A percentile compares a stretch with the other conserved stretches of the same genome.
phyloP scores from a whole-genome alignment of 2,888 invertebrate genomes.

The Girardia tigrina region DNA sequence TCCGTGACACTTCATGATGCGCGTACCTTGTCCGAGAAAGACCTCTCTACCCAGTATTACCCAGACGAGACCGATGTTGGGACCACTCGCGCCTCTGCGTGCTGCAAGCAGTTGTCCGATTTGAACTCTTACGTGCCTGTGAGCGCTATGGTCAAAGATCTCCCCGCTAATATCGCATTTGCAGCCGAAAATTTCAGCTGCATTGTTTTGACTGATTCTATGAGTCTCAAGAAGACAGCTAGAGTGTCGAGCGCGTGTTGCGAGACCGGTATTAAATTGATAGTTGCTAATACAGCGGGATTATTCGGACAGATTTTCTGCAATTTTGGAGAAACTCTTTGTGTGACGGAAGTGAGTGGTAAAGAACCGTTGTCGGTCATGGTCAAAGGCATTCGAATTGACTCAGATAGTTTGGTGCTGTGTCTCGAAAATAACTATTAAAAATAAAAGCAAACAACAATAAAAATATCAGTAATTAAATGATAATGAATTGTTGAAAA shows the following conservation, averaged over 20 bases:
- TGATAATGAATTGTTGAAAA: no score
- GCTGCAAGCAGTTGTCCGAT: constrained; percentile 67
- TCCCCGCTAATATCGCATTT: constrained; percentile 56
- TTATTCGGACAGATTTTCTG: constrained; percentile 88
- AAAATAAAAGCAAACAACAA: no score
- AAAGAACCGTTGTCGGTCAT: constrained; percentile 52
- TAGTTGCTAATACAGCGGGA: constrained; percentile 76
- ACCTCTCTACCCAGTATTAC: constrained; percentile 79
- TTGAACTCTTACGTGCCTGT: constrained; percentile 81
- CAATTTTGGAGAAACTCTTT: constrained; percentile 81
- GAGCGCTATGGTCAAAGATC: no score
- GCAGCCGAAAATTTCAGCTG: constrained; percentile 10
- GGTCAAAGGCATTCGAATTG: constrained; percentile 34
- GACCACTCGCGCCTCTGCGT: constrained; percentile 70
- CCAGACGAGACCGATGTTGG: constrained; percentile 68
- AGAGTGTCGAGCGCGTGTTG: constrained; percentile 70
- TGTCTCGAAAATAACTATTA: no score
- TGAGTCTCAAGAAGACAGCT: constrained; percentile 60
- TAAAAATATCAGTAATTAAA: no score
- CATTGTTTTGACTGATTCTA: constrained; percentile 35
- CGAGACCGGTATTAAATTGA: constrained; percentile 65
- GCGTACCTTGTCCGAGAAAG: constrained; percentile 59
- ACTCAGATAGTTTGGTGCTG: no score
- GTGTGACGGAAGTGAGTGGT: constrained; percentile 74
- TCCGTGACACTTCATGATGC: constrained; percentile 88